Conservation (phyloP, 2,113 vertebrate genomes). For the Sinocyclocheilus maitianheensis region DNA sequence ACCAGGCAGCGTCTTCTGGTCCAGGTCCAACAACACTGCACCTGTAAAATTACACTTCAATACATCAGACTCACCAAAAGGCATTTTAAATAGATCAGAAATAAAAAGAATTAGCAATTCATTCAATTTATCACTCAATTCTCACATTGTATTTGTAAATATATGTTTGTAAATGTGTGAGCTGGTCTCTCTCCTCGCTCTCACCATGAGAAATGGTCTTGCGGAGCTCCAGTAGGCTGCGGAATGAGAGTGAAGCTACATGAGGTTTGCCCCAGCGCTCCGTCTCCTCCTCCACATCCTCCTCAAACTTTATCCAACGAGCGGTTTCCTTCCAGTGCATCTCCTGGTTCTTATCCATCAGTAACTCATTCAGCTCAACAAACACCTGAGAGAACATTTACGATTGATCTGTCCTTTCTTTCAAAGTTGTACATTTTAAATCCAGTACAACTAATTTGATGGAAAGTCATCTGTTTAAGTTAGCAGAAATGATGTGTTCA, state of each 20-base stretch:
- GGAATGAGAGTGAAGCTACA: slow-evolving; percentile 95
- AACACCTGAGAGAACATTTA: slow-evolving; percentile 81
- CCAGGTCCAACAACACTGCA: slow-evolving; percentile 91
- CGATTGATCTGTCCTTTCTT: neutral
- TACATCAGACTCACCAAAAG: neutral
- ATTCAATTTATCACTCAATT: too few relatives aligned
- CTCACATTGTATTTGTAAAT: neutral
- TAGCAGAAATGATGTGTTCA: neutral
- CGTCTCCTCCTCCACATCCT: slow-evolving; percentile 95
- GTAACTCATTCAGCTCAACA: slow-evolving; percentile 95
- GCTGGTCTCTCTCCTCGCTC: neutral
- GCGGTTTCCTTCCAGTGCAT: slow-evolving; percentile 97
- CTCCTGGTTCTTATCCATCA: slow-evolving; percentile 97
- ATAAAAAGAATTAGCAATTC: neutral
- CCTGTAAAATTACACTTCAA: slow-evolving; percentile 71
- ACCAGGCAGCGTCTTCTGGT: slow-evolving; percentile 93
- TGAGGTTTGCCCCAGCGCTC: slow-evolving; percentile 98
- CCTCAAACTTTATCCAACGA: slow-evolving; percentile 98
- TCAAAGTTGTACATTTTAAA: neutral
- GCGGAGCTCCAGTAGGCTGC: slow-evolving; percentile 91
- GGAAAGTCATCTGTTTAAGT: neutral
- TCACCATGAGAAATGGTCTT: slow-evolving; percentile 90
- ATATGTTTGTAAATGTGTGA: too few relatives aligned
- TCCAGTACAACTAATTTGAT: neutral
- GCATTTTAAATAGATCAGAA: neutral